Evolutionary conservation across 2,113 vertebrate species (phyloP).

Genomic region (Aspiorhynchus laticeps): DNA sequence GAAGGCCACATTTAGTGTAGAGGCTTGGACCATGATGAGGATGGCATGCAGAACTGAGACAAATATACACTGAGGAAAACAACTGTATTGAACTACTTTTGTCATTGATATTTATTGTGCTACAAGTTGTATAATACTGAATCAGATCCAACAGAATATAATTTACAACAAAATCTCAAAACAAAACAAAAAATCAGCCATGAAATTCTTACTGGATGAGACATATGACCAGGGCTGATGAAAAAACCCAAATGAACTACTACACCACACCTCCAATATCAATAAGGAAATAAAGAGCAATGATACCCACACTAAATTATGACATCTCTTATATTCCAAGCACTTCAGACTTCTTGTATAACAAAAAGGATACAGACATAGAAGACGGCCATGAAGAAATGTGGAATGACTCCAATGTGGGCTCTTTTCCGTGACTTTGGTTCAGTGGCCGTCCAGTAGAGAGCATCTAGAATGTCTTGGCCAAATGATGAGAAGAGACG

Average conservation of each 20-base stretch:
- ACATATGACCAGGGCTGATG: background rate
- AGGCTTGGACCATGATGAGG: constrained; percentile 98
- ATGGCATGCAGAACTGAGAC: constrained; percentile 90
- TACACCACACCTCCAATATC: background rate
- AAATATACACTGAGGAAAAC: constrained; percentile 78
- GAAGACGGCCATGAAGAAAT: constrained; percentile 95
- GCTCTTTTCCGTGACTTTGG: constrained; percentile 93
- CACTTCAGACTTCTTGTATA: background rate
- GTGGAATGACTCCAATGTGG: constrained; percentile 93
- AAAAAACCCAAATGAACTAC: too few relatives aligned
- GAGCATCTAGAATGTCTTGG: constrained; percentile 96
- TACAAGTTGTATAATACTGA: background rate
- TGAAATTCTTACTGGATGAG: background rate
- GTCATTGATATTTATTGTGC: background rate
- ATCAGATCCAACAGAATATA: background rate
- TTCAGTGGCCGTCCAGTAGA: constrained; percentile 98
- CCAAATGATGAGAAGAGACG: constrained; percentile 98
- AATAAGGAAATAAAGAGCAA: background rate
- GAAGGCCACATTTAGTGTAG: constrained; percentile 97
- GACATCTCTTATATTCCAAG: background rate
- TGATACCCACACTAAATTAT: background rate
- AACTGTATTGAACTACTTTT: background rate
- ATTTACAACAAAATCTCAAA: background rate
- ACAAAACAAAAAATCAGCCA: background rate
- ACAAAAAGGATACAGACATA: constrained; percentile 95